Percentiles rank a stretch among this genome's conserved stretches.
These are phyloP conservation scores for Trypoxylus dichotomus DNA, from an alignment of 1,140 invertebrate species.

Conservation along the genomic window DNA sequence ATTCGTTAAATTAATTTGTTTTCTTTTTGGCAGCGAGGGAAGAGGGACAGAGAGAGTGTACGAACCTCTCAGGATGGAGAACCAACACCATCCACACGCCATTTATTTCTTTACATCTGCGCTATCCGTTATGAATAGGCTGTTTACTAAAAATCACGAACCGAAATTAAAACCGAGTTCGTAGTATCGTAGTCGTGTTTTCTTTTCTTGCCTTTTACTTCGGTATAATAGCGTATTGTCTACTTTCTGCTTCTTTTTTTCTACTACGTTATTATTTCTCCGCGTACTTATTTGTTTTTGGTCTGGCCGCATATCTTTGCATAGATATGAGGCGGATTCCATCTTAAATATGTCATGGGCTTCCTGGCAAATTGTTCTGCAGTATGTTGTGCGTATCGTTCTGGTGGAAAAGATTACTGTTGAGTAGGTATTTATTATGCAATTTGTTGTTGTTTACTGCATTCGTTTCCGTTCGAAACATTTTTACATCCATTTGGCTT, in stretches of 20 bases:
- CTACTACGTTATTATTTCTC: background rate
- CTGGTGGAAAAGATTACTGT: conserved; percentile 4
- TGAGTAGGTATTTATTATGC: conserved; percentile 25
- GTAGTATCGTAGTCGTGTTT: background rate
- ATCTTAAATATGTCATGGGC: conserved; percentile 14
- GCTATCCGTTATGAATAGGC: conserved; percentile 1
- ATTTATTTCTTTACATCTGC: conserved; percentile 7
- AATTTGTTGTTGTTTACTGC: conserved; percentile 8
- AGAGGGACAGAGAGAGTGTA: background rate
- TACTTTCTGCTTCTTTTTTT: background rate
- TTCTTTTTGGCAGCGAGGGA: conserved; percentile 10
- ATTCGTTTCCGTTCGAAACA: background rate
- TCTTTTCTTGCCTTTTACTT: background rate
- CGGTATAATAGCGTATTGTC: background rate
- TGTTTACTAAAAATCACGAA: conserved; percentile 7
- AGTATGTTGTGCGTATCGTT: conserved; percentile 11
- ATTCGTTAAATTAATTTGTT: conserved; percentile 20
- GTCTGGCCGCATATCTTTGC: conserved; percentile 18
- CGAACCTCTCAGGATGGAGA: background rate
- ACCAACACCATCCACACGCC: background rate
- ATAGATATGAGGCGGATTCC: conserved; percentile 3
- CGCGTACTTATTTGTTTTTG: conserved; percentile 15
- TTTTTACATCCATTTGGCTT: background rate
- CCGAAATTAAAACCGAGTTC: background rate
- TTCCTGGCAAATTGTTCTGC: conserved; percentile 5